Evolutionary conservation across 2,888 invertebrate species (phyloP).

Genomic region (Lepidonotus clava): DNA sequence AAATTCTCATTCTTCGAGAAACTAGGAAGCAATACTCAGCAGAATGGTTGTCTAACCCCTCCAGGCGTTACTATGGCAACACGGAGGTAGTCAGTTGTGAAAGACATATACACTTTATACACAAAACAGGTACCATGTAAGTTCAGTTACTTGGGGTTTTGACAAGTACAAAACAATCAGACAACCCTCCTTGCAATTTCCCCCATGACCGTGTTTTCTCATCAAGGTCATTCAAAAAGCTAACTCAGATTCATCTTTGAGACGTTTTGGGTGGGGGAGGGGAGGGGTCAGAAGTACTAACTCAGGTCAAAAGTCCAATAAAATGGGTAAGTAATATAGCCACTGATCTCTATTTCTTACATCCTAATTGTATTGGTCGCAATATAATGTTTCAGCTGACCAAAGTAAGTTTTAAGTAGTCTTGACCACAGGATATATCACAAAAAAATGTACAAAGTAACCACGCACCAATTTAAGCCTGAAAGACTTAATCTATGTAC

Average conservation of each 20-base stretch:
- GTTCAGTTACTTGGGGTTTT: conserved; percentile 28
- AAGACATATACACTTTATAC: conserved; percentile 40
- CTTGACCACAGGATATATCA: no score
- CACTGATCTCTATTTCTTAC: no score
- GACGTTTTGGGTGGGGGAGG: background rate
- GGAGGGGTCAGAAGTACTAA: no score
- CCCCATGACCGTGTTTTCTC: background rate
- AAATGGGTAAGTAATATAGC: no score
- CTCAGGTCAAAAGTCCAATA: no score
- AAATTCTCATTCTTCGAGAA: background rate
- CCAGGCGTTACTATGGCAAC: conserved; percentile 40
- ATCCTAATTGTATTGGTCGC: background rate
- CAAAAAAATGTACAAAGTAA: conserved; percentile 36
- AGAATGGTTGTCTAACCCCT: background rate
- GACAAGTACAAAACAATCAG: conserved; percentile 24
- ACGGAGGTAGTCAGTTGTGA: conserved; percentile 52
- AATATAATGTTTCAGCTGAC: background rate
- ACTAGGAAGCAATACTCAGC: conserved; percentile 47
- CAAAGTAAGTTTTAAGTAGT: no score
- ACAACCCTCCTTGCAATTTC: conserved; percentile 47
- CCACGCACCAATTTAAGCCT: conserved; percentile 31
- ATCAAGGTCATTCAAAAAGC: background rate
- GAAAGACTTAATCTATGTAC: conserved; percentile 22
- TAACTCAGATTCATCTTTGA: conserved; percentile 13
- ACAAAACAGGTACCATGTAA: conserved; percentile 6